Evolutionary conservation across 2,888 invertebrate species (phyloP), one percentile per base, ranked within the genome.

Genomic region (Sycophila texana): DNA sequence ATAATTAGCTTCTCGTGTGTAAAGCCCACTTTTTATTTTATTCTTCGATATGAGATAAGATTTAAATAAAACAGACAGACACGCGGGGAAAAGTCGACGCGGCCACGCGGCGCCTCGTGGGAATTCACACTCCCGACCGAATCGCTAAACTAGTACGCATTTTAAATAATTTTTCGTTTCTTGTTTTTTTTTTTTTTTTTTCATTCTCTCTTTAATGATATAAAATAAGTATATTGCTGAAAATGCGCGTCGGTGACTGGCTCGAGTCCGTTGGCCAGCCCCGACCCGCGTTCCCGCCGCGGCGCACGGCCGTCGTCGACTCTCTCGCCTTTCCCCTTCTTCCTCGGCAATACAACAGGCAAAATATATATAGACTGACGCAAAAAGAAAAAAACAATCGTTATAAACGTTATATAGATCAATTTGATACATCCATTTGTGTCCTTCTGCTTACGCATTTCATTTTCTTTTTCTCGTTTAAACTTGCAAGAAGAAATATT

Each of bases 401-500:
- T 66, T 39, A 39, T 39, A 39, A 39, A 39, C 39, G 39, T 39
- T 39, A 39, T 39, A 39, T 39, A 39, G 39, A 39, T 39, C 39
- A 39, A 39, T 39, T 39, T 39, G 39, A 39, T 39, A 39, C 39
- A 39, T 39, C 39, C 39, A 39, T 39, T 39, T 39, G 39, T 39
- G 39, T 39, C 39, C 39, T 57, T 47, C 57, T 61, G 16, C 57
- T 79, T 67, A 16, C 14, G 18, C 55, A 30, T 4, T 30, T 63
- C 39, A 10, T 63, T 57, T 49, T 47, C 60, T 49, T 65, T 79
- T 39, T 57, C 66, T 22, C 1, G 26, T 26, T 74, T 73, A 76
- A 65, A 80, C 53, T 77, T 77, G 74, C 71, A 74, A 77, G 73
- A 80, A 80, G 74, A 80, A 80, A 74, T 80, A 80, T 80, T 80